Evolutionary conservation across 1,140 invertebrate genomes (phyloP).

Genomic region (Drosophila guanche): DNA sequence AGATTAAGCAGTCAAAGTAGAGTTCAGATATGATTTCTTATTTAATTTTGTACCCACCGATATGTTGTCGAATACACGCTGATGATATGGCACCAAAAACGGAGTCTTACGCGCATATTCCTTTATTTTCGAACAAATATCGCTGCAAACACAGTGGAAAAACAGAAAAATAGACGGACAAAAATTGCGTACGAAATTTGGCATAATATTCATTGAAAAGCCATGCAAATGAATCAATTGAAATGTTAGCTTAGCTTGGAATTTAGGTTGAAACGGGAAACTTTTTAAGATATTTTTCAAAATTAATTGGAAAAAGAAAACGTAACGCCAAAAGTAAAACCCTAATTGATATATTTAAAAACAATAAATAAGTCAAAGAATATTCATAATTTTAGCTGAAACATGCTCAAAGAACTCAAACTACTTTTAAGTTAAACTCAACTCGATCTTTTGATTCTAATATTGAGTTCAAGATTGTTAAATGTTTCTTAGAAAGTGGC

Average conservation of each 20-base stretch:
- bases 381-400: not conserved
- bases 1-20: too few relatives aligned
- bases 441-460: constrained; percentile 4
- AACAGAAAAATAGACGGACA: not conserved
- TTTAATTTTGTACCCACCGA: constrained; percentile 84
- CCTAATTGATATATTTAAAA: too few relatives aligned
- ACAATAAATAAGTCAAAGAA: too few relatives aligned
- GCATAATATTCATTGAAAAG: not conserved
- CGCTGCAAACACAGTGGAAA: constrained; percentile 81
- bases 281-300: not conserved
- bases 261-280: not conserved
- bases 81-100: constrained; percentile 90
- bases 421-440: constrained; percentile 4
- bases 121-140: constrained; percentile 87
- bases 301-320: not conserved
- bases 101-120: constrained; percentile 87
- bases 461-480: not conserved
- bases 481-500: constrained; percentile 22
- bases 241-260: too few relatives aligned
- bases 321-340: too few relatives aligned
- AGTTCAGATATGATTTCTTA: not conserved
- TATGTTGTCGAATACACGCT: constrained; percentile 87
- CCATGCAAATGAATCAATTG: too few relatives aligned
- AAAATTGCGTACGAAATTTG: not conserved
- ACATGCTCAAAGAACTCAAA: constrained; percentile 7